phyloP scores from a whole-genome alignment of 2,797 vertebrate genomes.

The Austrolebias charrua region DNA sequence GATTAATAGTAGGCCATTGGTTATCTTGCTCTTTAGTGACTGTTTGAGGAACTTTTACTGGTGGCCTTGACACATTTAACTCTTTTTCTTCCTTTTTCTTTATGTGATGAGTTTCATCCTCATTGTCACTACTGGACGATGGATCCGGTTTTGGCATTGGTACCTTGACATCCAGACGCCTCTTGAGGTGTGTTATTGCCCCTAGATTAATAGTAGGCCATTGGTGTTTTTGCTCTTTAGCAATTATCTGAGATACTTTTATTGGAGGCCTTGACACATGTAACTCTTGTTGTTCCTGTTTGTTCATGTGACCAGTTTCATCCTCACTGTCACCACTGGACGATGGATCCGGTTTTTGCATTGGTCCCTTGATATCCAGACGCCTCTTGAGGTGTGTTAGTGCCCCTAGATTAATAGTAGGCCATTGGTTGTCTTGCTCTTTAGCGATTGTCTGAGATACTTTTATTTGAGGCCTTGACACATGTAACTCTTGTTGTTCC shows the following conservation, averaged over 20 bases:
- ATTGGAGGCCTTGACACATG: background rate
- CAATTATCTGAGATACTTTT: background rate
- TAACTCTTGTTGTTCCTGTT: background rate
- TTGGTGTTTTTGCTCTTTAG: background rate
- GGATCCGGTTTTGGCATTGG: background rate
- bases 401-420: background rate
- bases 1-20: conserved; percentile 7
- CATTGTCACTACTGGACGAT: too few relatives aligned
- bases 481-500: background rate
- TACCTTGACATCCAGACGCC: conserved; percentile 7
- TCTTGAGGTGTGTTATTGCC: conserved; percentile 18
- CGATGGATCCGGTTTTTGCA: conserved; percentile 22
- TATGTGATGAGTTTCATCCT: too few relatives aligned
- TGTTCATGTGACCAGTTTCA: background rate
- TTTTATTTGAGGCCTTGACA: background rate
- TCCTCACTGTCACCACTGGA: conserved; percentile 45
- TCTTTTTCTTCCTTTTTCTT: too few relatives aligned
- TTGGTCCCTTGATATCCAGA: conserved; percentile 34
- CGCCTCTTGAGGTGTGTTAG: conserved; percentile 13
- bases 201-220: conserved; percentile 20
- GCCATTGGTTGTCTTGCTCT: conserved; percentile 11
- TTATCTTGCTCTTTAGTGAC: background rate
- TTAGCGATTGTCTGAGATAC: conserved; percentile 1
- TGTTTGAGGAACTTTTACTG: background rate
- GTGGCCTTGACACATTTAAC: background rate